Evolutionary conservation across 2,888 invertebrate genomes (phyloP), one percentile per base, ranked within the genome.

Genomic region (Junonia oenone): DNA sequence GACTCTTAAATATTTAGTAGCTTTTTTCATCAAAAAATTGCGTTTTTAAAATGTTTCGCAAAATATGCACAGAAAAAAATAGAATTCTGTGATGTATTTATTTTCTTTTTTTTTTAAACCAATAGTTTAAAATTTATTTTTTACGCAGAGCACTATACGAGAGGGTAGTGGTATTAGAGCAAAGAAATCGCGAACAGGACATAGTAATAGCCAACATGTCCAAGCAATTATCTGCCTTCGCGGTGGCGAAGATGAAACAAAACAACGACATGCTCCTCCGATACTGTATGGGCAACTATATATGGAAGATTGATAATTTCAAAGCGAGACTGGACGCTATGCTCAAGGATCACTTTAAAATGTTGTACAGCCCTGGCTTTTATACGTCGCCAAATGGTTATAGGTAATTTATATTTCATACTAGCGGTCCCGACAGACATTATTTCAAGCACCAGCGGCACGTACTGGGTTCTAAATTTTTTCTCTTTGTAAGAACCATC

Each of bases 361-460:
- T 95, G 89, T 90, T 94, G 61, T 97, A 97, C 76, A 97, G 97
- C 71, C 94, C 95, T 3, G 96, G 96, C 11, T 97, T 97, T 81
- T 97, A 96, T 75, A 97, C 97, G 0, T 94, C 95, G 46, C 93
- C 95, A 1, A 94, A 95, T 85, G 98, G 98, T 22, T 98, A 98
- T 78, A 95, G 93, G 93, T 93, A n/a, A n/a, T n/a, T n/a, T n/a
- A n/a, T n/a, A n/a, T n/a, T n/a, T n/a, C n/a, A n/a, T n/a, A n/a
- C n/a, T n/a, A n/a, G n/a, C n/a, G n/a, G n/a, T n/a, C n/a, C n/a
- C n/a, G n/a, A n/a, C n/a, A n/a, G n/a, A n/a, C n/a, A n/a, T n/a
- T n/a, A n/a, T n/a, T n/a, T n/a, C n/a, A n/a, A n/a, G n/a, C n/a
- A n/a, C n/a, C n/a, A n/a, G n/a, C n/a, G n/a, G n/a, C n/a, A n/a